Conservation (phyloP, 2,113 vertebrate species). For the Pomatostomus ruficeps region DNA sequence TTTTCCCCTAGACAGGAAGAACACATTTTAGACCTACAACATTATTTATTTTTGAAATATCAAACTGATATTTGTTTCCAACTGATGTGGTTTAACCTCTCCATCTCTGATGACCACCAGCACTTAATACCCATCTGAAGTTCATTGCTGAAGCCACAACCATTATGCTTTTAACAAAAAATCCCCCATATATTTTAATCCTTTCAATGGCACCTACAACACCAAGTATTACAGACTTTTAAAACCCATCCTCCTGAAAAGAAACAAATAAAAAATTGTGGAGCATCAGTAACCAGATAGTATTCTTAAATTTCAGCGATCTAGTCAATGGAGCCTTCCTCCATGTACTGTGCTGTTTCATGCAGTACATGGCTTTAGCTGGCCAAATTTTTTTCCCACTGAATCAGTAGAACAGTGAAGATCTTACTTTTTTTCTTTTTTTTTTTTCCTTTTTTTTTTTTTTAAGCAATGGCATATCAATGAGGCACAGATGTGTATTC, state of each 20-base stretch:
- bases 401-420: slow-evolving; percentile 87
- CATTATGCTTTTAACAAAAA: slow-evolving; percentile 28
- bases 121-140: neutral
- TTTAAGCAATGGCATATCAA: slow-evolving; percentile 95
- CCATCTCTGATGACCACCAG: slow-evolving; percentile 9
- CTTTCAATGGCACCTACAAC: slow-evolving; percentile 55
- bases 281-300: slow-evolving; percentile 81
- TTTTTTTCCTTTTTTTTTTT: slow-evolving; percentile 60
- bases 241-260: slow-evolving; percentile 50
- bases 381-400: slow-evolving; percentile 82
- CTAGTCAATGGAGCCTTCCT: slow-evolving; percentile 78
- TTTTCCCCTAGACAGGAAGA: neutral
- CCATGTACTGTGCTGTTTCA: slow-evolving; percentile 80
- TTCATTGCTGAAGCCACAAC: neutral
- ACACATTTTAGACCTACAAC: neutral
- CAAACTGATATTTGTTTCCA: slow-evolving; percentile 12
- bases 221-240: slow-evolving; percentile 66
- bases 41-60: neutral
- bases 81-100: neutral
- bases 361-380: slow-evolving; percentile 86
- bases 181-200: slow-evolving; percentile 41
- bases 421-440: slow-evolving; percentile 73
- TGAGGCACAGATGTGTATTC: slow-evolving; percentile 98
- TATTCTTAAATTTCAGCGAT: slow-evolving; percentile 86
- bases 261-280: slow-evolving; percentile 67